Conservation (phyloP, 2,113 vertebrate genomes). For the Struthidea cinerea region DNA sequence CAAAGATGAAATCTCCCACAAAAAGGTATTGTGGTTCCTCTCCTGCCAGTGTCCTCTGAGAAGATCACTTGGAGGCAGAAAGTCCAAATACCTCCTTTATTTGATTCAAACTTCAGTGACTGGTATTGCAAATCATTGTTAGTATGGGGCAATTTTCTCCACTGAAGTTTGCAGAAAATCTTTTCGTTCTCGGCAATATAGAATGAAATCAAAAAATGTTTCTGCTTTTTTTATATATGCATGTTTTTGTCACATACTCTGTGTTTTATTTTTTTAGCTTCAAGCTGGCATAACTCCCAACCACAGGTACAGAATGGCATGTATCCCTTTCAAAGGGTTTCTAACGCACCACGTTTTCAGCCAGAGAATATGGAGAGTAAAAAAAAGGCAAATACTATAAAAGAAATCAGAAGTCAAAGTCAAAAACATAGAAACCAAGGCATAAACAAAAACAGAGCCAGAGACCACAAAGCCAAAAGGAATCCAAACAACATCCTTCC, state of each 20-base stretch:
- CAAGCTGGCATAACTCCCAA: not conserved
- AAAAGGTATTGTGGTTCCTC: not conserved
- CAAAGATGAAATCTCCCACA: not conserved
- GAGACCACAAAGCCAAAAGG: conserved; percentile 7
- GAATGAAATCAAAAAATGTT: not conserved
- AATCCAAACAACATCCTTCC: conserved; percentile 16
- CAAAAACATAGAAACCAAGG: conserved; percentile 4
- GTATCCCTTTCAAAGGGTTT: not conserved
- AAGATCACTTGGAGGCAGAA: not conserved
- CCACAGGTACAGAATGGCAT: not conserved
- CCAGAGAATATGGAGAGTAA: not conserved
- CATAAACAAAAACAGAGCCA: conserved; percentile 38
- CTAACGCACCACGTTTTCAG: not conserved
- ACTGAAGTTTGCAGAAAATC: not conserved
- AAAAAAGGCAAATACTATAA: not conserved
- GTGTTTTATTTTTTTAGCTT: not conserved
- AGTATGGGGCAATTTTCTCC: not conserved
- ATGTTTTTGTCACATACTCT: not conserved
- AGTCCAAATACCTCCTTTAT: not conserved
- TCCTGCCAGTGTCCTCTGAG: not conserved
- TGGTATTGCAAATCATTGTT: not conserved
- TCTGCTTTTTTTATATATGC: not conserved
- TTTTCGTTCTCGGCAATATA: not conserved
- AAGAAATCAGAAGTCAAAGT: conserved; percentile 6
- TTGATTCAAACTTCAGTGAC: not conserved